These are phyloP conservation scores for Mimumesa dahlbomi DNA, from an alignment of 2,888 invertebrate species.

Conservation along the genomic window DNA sequence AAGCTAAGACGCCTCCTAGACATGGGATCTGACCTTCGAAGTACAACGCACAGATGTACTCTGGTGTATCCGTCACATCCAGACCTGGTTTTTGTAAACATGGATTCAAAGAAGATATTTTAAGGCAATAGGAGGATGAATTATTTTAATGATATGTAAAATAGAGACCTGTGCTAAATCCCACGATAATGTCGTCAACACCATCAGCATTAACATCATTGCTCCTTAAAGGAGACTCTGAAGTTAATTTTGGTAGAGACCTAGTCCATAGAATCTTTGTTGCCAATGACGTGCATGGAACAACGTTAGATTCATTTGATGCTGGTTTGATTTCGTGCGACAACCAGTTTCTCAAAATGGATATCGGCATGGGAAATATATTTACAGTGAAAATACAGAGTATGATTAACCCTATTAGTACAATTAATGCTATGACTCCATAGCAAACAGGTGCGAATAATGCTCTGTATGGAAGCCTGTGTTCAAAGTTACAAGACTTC, in stretches of 20 bases:
- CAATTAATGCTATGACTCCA: conserved; percentile 83
- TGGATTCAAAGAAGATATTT: no score
- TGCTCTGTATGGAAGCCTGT: conserved; percentile 82
- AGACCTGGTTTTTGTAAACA: no score
- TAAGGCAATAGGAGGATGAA: no score
- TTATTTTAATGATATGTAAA: no score
- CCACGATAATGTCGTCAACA: conserved; percentile 87
- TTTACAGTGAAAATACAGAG: conserved; percentile 85
- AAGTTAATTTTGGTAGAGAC: conserved; percentile 86
- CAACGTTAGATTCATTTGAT: conserved; percentile 73
- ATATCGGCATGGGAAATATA: conserved; percentile 85
- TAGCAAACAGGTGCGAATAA: conserved; percentile 86
- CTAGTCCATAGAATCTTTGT: conserved; percentile 85
- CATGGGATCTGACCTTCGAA: conserved; percentile 86
- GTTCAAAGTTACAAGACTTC: conserved; percentile 81
- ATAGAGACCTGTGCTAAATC: conserved; percentile 87
- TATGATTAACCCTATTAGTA: conserved; percentile 83
- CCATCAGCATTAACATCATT: conserved; percentile 88
- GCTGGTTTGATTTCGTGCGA: conserved; percentile 68
- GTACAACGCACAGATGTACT: conserved; percentile 85
- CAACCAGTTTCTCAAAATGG: conserved; percentile 84
- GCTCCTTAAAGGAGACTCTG: conserved; percentile 87
- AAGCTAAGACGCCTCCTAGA: conserved; percentile 88
- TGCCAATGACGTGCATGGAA: conserved; percentile 84
- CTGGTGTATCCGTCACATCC: conserved; percentile 78